Base-by-base conservation (phyloP, 2,888 invertebrate genomes). In the Cephus sareptanus region DNA sequence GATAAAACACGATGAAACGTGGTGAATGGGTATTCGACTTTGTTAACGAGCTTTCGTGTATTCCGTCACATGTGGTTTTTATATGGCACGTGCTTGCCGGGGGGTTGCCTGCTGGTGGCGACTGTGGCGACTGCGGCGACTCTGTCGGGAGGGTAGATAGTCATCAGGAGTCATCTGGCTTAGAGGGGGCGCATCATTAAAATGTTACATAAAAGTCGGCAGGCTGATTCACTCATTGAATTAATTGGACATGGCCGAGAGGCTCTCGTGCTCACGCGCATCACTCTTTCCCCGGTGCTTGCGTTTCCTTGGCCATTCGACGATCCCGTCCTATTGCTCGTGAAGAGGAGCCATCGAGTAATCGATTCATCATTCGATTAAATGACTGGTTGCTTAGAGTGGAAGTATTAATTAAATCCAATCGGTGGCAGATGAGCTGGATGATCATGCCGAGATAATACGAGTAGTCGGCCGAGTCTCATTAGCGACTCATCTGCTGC, bases 81-180 rank as follows among this genome's bases (percentile, higher is more conserved):
- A 75, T 73, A 76, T 76, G 87, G 87, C 89, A 89, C 89, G 89
- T 89, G 89, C 86, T 85, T 81, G 82, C 81, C 78, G 81, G 81
- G 81, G 86, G 84, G 88, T 56, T 87, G 91, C 88, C 89, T 88
- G 89, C 86, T 88, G 90, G 89, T 89, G 90, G 90, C 86, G 37
- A 37, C 37, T 37, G 37, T 4, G 37, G 37, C 37, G 56, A 56
- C 56, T 56, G 56, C 56, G 56, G 56, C 23, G 56, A 56, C 23
- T 56, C 56, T 23, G 56, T 56, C 56, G 85, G 87, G 87, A 87
- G 90, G 91, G 88, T 90, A 91, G 91, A 91, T 91, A 90, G 83
- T 82, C 85, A 91, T 91, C 91, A 84, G 85, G 90, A 91, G 91
- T 91, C 91, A 91, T 91, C 90, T 91, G 91, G 87, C 81, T 79